Conservation (phyloP, 2,113 vertebrate genomes). For the Caranx ignobilis region DNA sequence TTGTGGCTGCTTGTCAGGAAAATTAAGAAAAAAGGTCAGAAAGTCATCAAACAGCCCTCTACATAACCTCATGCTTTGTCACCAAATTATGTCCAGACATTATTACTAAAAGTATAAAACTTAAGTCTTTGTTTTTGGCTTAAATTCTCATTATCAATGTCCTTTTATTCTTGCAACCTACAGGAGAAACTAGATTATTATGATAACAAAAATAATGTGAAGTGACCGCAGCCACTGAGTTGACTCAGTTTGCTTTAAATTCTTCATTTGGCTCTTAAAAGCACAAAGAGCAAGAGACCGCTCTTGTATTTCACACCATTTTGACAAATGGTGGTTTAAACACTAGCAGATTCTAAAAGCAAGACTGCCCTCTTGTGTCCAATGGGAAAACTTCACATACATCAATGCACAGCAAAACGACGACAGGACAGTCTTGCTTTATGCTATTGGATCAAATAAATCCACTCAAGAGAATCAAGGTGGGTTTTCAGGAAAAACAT, state of each 20-base stretch:
- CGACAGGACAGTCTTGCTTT: neutral
- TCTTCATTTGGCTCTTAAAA: neutral
- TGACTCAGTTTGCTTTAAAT: neutral
- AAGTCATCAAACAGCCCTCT: constrained; percentile 65
- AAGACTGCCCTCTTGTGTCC: constrained; percentile 76
- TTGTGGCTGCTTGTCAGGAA: constrained; percentile 78
- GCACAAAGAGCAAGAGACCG: neutral
- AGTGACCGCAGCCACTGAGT: neutral
- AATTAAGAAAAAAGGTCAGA: constrained; percentile 83
- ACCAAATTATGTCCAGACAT: constrained; percentile 17
- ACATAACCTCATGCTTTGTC: constrained; percentile 21
- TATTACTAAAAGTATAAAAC: neutral
- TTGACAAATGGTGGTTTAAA: neutral
- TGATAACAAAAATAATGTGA: neutral
- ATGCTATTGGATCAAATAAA: constrained; percentile 29
- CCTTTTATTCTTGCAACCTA: neutral
- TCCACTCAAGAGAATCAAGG: neutral
- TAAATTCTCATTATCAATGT: neutral
- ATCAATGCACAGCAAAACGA: neutral
- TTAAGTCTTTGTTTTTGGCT: neutral
- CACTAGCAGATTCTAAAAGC: constrained; percentile 6
- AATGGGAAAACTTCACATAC: neutral
- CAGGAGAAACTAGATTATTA: neutral
- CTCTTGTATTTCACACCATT: neutral
- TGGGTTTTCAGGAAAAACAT: constrained; percentile 58